Evolutionary conservation across 2,888 invertebrate species (phyloP).

Genomic region (Mystacides longicornis): DNA sequence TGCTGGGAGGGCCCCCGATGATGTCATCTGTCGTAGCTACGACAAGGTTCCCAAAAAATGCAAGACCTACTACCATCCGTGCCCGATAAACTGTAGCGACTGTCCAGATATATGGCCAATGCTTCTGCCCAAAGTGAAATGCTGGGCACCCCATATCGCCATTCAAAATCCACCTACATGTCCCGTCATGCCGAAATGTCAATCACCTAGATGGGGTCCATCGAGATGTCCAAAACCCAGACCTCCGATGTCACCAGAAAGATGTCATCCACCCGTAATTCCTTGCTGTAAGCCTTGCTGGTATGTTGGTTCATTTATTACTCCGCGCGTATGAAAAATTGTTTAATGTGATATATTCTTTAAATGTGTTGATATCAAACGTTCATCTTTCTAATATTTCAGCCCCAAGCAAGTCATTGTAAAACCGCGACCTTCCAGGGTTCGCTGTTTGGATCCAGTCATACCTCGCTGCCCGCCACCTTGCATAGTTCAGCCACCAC

Average conservation of each 20-base stretch:
- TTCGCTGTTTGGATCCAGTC: slow-evolving; percentile 9
- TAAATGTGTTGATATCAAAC: no score
- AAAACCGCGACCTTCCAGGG: neutral
- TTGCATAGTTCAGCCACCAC: neutral
- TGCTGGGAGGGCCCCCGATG: neutral
- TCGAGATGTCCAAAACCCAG: neutral
- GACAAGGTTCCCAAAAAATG: neutral
- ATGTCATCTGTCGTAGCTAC: neutral
- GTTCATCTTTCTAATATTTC: no score
- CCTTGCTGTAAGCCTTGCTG: slow-evolving; percentile 9
- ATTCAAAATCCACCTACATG: neutral
- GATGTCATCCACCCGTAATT: slow-evolving; percentile 4
- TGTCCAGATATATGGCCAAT: slow-evolving; percentile 37
- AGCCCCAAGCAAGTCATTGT: neutral
- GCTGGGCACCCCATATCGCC: neutral
- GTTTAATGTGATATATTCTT: no score
- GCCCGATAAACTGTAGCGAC: slow-evolving; percentile 37
- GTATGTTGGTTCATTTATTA: no score
- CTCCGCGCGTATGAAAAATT: no score
- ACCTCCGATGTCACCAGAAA: slow-evolving; percentile 3
- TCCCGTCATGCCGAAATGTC: slow-evolving; percentile 4
- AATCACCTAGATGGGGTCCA: slow-evolving; percentile 3
- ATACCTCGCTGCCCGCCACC: neutral
- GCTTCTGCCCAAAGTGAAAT: neutral
- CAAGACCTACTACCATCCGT: slow-evolving; percentile 18